phyloP scores from a whole-genome alignment of 2,113 vertebrate species.

The Forbesichthys papilliferus region DNA sequence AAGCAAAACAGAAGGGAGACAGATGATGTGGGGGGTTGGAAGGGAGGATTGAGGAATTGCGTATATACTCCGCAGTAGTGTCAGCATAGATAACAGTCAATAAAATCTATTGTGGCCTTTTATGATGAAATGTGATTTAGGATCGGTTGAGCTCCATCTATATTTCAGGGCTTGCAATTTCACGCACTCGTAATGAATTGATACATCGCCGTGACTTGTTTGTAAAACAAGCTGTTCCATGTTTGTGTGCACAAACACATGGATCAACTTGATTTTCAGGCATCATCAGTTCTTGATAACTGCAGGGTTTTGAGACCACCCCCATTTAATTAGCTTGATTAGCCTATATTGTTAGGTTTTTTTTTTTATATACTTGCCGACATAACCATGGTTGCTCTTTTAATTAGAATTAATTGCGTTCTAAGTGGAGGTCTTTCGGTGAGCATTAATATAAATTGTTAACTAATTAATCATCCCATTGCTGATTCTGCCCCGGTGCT shows the following conservation, averaged over 20 bases:
- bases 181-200: constrained; percentile 23
- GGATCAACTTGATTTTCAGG: constrained; percentile 64
- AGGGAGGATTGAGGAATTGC: constrained; percentile 7
- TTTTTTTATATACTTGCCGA: constrained; percentile 43
- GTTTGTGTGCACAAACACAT: constrained; percentile 52
- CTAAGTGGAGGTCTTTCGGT: constrained; percentile 77
- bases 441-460: constrained; percentile 79
- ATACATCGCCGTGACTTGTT: constrained; percentile 27
- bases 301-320: constrained; percentile 61
- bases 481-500: constrained; percentile 40
- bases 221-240: constrained; percentile 57
- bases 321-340: constrained; percentile 75
- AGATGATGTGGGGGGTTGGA: constrained; percentile 24
- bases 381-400: constrained; percentile 64
- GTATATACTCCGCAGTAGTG: constrained; percentile 6
- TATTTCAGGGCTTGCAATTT: constrained; percentile 5
- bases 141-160: not conserved
- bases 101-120: not conserved
- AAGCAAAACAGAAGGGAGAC: constrained; percentile 50
- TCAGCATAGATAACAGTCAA: not conserved
- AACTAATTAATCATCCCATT: constrained; percentile 76
- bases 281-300: constrained; percentile 62
- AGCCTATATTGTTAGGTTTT: constrained; percentile 63
- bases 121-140: constrained; percentile 2
- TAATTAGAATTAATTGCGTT: constrained; percentile 79